Evolutionary conservation across 2,888 invertebrate species (phyloP), one percentile per base, ranked within the genome.

Genomic region (Agriotes lineatus): DNA sequence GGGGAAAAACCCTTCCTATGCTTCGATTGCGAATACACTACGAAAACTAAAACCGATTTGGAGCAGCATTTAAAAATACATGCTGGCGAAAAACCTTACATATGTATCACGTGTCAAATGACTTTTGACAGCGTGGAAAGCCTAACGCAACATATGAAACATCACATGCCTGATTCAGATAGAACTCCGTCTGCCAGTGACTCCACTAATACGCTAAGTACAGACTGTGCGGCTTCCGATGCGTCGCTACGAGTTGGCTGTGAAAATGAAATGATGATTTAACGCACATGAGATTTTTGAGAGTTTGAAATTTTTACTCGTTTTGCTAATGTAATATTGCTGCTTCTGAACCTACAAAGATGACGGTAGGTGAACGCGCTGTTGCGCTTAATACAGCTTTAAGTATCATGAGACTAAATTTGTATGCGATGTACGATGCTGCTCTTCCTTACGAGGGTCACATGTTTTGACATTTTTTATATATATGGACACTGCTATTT

Each of bases 231-330:
- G 5, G 19, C n/a, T 10, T 10, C 19, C n/a, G 59, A 19, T 18
- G 45, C 30, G 25, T 62, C 52, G 25, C 14, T 62, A 30, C 10
- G 62, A 62, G 25, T 48, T 56, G 63, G 56, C 63, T 63, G 63
- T 63, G 56, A 63, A 63, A 44, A 63, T 5, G 56, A 44, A 54
- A 63, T 63, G 63, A 54, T 45, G 30, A 63, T 30, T 56, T 56
- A 56, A 56, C 56, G 44, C 44, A 56, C 44, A 50, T 14, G 14
- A 16, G 25, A 33, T 12, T 20, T 16, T 18, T 33, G 16, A 52
- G 9, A 52, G 9, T 33, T 30, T 30, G 9, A 9, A 52, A 33
- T 18, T 30, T 22, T 52, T 33, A 52, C 33, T 33, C 12, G 12
- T 52, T 48, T n/a, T 18, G 2, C 2, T 48, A 20, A 18, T 33